Evolutionary conservation across 2,888 invertebrate species (phyloP).

Genomic region (Lasioglossum lativentre): DNA sequence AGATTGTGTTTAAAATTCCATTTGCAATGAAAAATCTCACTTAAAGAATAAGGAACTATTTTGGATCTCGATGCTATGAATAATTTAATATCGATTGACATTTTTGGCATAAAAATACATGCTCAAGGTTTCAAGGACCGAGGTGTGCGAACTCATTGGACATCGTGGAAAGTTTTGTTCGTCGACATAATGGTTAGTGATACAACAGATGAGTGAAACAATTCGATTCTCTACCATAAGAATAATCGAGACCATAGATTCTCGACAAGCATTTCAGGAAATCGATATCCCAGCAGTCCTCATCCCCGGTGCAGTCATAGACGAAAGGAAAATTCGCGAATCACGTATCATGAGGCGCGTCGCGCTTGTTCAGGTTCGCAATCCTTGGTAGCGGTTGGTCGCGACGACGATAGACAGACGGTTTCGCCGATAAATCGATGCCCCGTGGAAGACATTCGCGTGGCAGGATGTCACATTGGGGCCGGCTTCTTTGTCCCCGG

Average conservation of each 20-base stretch:
- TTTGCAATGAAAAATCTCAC: background rate
- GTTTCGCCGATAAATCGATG: slow-evolving; percentile 67
- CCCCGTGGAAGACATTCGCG: slow-evolving; percentile 31
- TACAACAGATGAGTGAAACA: background rate
- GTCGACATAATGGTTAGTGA: background rate
- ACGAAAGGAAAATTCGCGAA: background rate
- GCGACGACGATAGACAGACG: slow-evolving; percentile 1
- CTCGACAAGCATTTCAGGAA: background rate
- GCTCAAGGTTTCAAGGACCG: background rate
- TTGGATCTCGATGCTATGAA: background rate
- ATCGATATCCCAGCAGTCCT: background rate
- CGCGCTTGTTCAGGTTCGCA: slow-evolving; percentile 39
- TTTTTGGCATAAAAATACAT: background rate
- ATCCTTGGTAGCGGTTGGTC: slow-evolving; percentile 29
- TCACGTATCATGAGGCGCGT: background rate
- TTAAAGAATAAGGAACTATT: background rate
- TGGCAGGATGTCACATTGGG: slow-evolving; percentile 51
- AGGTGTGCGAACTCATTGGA: background rate
- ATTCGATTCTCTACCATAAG: background rate
- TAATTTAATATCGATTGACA: background rate
- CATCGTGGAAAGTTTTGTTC: background rate
- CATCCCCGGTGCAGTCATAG: background rate
- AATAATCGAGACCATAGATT: background rate
- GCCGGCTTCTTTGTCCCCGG: slow-evolving; percentile 27
- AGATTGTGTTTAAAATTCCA: background rate